A percentile compares a stretch with the other conserved stretches of the same genome.
These are phyloP conservation scores for Scaptomyza hsui DNA, from an alignment of 1,140 invertebrate species.

Conservation along the genomic window DNA sequence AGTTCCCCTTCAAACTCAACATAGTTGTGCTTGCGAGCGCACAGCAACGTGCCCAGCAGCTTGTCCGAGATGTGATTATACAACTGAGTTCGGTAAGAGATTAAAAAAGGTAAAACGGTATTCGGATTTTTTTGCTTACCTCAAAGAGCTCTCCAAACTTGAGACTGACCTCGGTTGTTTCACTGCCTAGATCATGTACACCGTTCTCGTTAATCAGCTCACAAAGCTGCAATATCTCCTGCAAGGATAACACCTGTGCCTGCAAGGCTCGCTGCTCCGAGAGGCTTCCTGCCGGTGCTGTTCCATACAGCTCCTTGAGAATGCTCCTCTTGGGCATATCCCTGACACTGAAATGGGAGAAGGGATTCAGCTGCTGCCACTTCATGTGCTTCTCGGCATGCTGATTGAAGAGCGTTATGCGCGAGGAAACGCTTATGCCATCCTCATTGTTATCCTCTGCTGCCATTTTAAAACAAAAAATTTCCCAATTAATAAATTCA, in stretches of 20 bases:
- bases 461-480: constrained; percentile 1
- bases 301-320: constrained; percentile 46
- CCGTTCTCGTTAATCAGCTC: constrained; percentile 32
- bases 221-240: constrained; percentile 66
- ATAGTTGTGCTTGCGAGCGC: constrained; percentile 53
- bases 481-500: background rate
- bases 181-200: background rate
- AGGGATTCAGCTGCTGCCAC: constrained; percentile 67
- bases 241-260: constrained; percentile 46
- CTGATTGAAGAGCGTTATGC: constrained; percentile 56
- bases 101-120: no score
- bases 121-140: no score
- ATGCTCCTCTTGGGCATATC: constrained; percentile 55
- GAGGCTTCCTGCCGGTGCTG: constrained; percentile 47
- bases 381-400: constrained; percentile 54
- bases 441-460: constrained; percentile 1
- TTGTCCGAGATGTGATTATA: constrained; percentile 69
- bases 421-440: constrained; percentile 51
- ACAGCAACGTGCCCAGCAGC: constrained; percentile 56
- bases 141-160: constrained; percentile 55
- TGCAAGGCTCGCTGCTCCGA: constrained; percentile 51
- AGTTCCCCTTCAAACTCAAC: constrained; percentile 59
- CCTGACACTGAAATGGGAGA: constrained; percentile 52
- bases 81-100: background rate
- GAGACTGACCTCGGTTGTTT: background rate